Evolutionary conservation across 2,797 vertebrate genomes (phyloP).

Genomic region (Hafferia zeledoni): DNA sequence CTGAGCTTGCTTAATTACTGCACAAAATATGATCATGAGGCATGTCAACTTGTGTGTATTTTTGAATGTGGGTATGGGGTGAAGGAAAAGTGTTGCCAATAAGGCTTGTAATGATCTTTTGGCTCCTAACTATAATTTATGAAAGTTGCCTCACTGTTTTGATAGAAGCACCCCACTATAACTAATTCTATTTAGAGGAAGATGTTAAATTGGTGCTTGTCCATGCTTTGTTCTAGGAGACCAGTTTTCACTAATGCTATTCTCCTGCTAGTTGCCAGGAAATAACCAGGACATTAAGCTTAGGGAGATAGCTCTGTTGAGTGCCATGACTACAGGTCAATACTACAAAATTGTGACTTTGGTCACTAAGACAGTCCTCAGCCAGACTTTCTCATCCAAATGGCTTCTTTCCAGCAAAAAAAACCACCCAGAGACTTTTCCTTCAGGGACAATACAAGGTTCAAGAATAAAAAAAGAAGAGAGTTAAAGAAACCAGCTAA

Average conservation of each 20-base stretch:
- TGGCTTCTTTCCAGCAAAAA: background rate
- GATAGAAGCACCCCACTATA: constrained; percentile 14
- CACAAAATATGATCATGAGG: constrained; percentile 66
- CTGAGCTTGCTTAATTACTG: constrained; percentile 81
- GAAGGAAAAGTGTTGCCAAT: constrained; percentile 33
- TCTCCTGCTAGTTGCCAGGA: background rate
- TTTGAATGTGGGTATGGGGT: background rate
- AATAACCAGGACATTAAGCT: background rate
- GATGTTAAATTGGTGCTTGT: constrained; percentile 12
- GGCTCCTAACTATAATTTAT: constrained; percentile 36
- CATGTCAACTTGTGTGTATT: constrained; percentile 62
- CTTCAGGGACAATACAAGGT: background rate
- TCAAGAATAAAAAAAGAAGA: background rate
- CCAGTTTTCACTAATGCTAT: background rate
- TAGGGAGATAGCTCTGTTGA: background rate
- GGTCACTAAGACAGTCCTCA: background rate
- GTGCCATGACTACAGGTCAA: background rate
- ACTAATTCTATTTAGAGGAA: constrained; percentile 23
- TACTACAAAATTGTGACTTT: background rate
- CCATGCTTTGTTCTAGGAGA: background rate
- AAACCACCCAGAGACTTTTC: background rate
- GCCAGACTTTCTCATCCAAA: background rate
- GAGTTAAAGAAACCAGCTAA: background rate
- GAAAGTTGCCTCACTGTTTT: constrained; percentile 35
- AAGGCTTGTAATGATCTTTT: constrained; percentile 64